Percentiles rank a stretch among this genome's conserved stretches.
Evolutionary conservation across 2,797 vertebrate genomes (phyloP).

Genomic region (Eidolon dupreanum): DNA sequence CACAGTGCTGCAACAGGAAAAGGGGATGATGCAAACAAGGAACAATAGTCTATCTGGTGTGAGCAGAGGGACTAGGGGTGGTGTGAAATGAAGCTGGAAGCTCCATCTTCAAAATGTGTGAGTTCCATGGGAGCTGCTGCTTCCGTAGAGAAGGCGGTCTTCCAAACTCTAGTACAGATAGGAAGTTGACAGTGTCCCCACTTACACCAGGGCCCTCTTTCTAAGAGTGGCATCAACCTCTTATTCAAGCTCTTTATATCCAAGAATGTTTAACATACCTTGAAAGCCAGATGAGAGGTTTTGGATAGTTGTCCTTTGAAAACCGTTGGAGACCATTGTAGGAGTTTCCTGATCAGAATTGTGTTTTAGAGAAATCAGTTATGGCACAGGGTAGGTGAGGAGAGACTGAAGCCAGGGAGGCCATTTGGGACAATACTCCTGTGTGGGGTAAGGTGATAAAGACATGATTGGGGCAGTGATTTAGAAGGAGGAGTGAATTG

Average conservation of each 20-base stretch:
- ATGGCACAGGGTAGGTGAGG: not conserved
- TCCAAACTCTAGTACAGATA: not conserved
- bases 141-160: not conserved
- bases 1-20: not conserved
- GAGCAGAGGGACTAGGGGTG: not conserved
- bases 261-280: not conserved
- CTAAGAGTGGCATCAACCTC: not conserved
- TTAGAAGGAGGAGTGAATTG: not conserved
- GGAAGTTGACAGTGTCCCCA: not conserved
- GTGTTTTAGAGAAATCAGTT: not conserved
- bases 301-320: not conserved
- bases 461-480: not conserved
- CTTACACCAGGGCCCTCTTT: not conserved
- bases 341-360: not conserved
- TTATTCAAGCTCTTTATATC: not conserved
- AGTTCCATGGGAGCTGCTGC: not conserved
- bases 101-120: not conserved
- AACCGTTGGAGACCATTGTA: not conserved
- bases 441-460: not conserved
- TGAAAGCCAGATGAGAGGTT: not conserved
- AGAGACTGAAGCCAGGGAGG: not conserved
- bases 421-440: not conserved
- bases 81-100: not conserved
- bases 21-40: not conserved
- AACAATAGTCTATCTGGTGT: not conserved